Conservation (phyloP, 2,797 vertebrate species). For the Tokudaia tokunoshimensis region DNA sequence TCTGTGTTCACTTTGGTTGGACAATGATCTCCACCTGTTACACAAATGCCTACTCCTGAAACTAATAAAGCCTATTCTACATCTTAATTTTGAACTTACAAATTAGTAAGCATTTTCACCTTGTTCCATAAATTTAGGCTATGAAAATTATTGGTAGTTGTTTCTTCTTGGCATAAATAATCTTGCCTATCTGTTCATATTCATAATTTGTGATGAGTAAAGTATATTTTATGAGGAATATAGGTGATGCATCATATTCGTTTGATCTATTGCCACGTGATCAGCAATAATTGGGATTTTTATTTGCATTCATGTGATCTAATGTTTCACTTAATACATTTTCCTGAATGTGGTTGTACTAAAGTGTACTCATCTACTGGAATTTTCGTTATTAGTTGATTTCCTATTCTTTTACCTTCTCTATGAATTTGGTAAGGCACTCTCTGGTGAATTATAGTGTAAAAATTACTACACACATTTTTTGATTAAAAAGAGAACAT, state of each 20-base stretch:
- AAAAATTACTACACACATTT: conserved; percentile 67
- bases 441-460: conserved; percentile 17
- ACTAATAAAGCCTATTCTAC: background rate
- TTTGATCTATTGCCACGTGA: conserved; percentile 37
- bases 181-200: background rate
- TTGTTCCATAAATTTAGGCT: background rate
- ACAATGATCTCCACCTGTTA: background rate
- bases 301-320: background rate
- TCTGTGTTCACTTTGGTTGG: accelerated
- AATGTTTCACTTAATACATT: conserved; percentile 26
- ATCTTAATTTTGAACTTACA: background rate
- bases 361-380: conserved; percentile 40
- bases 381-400: conserved; percentile 62
- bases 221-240: background rate
- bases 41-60: background rate
- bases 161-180: background rate
- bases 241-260: background rate
- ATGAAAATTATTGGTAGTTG: background rate
- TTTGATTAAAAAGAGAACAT: conserved; percentile 73
- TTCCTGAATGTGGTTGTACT: conserved; percentile 18
- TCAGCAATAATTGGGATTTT: conserved; percentile 38
- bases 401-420: conserved; percentile 52
- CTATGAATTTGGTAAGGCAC: conserved; percentile 53
- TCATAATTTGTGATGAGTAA: background rate
- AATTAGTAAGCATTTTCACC: background rate